Conservation (phyloP, 2,113 vertebrate genomes). For the Urocynchramus pylzowi region DNA sequence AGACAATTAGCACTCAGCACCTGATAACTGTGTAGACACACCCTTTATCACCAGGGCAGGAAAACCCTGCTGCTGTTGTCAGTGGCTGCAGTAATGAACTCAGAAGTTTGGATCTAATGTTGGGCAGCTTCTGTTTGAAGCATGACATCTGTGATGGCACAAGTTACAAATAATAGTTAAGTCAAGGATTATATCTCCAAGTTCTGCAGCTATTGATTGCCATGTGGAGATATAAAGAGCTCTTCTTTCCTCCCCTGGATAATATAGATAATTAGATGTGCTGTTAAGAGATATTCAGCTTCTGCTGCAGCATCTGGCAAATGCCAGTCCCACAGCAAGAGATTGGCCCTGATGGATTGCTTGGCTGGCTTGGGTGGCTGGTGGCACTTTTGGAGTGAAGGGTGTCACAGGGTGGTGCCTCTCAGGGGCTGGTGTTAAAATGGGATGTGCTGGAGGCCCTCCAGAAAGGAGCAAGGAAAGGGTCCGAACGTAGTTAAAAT, state of each 20-base stretch:
- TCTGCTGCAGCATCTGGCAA: conserved; percentile 16
- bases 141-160: not conserved
- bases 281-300: not conserved
- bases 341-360: not conserved
- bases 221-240: not conserved
- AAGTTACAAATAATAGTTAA: not conserved
- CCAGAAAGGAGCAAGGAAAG: not conserved
- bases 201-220: not conserved
- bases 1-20: not conserved
- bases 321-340: not conserved
- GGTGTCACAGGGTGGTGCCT: not conserved
- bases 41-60: not conserved
- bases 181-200: not conserved
- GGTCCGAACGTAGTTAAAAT: not conserved
- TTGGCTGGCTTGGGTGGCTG: not conserved
- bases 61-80: not conserved
- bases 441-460: not conserved
- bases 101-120: not conserved
- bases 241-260: not conserved
- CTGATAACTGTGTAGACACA: not conserved
- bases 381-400: not conserved
- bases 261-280: conserved; percentile 20
- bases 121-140: not conserved
- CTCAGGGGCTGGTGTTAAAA: not conserved
- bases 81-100: not conserved